A percentile compares a stretch with the other conserved stretches of the same genome.
phyloP scores from a whole-genome alignment of 2,113 vertebrate species.

The Nannobrachium achirus region DNA sequence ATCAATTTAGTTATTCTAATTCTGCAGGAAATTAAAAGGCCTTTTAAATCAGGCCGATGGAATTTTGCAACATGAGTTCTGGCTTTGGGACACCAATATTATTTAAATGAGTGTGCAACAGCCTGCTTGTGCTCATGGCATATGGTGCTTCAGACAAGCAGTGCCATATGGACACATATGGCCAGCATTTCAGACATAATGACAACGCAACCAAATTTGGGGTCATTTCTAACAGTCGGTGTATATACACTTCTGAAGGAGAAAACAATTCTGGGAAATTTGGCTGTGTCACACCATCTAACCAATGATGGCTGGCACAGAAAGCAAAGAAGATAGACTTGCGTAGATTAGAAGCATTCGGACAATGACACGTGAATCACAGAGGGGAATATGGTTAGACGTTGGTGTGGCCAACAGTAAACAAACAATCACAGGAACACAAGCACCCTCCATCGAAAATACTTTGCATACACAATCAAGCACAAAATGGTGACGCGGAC shows the following conservation, averaged over 20 bases:
- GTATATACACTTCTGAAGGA: conserved; percentile 59
- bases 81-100: conserved; percentile 56
- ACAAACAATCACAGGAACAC: conserved; percentile 49
- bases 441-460: conserved; percentile 40
- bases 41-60: conserved; percentile 51
- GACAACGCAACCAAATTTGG: conserved; percentile 74
- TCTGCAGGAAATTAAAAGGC: conserved; percentile 41
- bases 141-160: conserved; percentile 70
- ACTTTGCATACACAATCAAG: conserved; percentile 63
- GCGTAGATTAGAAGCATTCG: conserved; percentile 61
- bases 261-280: conserved; percentile 62
- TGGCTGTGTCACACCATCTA: conserved; percentile 70
- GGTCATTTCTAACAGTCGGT: conserved; percentile 63
- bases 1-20: conserved; percentile 43
- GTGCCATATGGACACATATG: conserved; percentile 77
- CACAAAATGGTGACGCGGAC: conserved; percentile 44
- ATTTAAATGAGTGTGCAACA: conserved; percentile 62
- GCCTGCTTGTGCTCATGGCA: conserved; percentile 68
- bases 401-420: conserved; percentile 33
- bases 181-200: conserved; percentile 72
- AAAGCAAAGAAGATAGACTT: conserved; percentile 61
- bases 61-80: conserved; percentile 59
- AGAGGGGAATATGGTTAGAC: conserved; percentile 20
- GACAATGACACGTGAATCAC: conserved; percentile 60
- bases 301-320: conserved; percentile 66